These are phyloP conservation scores for Atrichornis clamosus DNA, from an alignment of 2,113 vertebrate genomes.

Conservation along the genomic window DNA sequence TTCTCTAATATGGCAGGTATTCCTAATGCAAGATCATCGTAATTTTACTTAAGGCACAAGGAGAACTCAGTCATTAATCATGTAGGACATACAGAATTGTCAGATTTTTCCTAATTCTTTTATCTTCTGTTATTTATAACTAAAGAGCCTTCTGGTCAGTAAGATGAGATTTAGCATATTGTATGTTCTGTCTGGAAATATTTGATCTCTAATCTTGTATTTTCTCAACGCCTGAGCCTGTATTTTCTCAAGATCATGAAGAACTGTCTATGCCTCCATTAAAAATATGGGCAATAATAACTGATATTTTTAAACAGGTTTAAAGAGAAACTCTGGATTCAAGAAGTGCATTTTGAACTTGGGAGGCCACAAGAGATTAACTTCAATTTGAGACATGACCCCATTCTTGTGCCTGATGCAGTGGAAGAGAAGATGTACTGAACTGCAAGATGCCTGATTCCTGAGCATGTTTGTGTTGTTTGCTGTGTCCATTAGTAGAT, in stretches of 20 bases:
- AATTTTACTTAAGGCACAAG: not conserved
- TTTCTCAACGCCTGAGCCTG: too few species aligned
- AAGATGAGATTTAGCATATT: not conserved
- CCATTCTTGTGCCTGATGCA: not conserved
- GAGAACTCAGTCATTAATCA: not conserved
- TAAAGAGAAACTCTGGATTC: slow-evolving; percentile 32
- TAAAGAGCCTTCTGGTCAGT: not conserved
- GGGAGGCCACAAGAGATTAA: not conserved
- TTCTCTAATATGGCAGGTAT: not conserved
- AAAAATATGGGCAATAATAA: not conserved
- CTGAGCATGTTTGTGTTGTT: not conserved
- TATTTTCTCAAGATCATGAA: not conserved
- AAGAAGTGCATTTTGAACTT: not conserved
- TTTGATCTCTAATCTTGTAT: not conserved
- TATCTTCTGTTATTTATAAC: not conserved
- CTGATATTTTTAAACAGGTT: not conserved
- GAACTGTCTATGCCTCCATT: not conserved
- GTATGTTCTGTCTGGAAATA: not conserved
- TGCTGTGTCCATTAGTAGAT: not conserved
- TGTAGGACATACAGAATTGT: not conserved
- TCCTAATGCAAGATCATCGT: not conserved
- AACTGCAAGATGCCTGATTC: not conserved
- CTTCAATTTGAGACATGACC: not conserved
- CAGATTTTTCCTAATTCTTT: not conserved
- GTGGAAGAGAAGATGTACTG: not conserved